Percentiles rank a stretch among this genome's conserved stretches.
These are phyloP conservation scores for Cossypha dichroa DNA, from an alignment of 2,797 vertebrate species.

Conservation along the genomic window DNA sequence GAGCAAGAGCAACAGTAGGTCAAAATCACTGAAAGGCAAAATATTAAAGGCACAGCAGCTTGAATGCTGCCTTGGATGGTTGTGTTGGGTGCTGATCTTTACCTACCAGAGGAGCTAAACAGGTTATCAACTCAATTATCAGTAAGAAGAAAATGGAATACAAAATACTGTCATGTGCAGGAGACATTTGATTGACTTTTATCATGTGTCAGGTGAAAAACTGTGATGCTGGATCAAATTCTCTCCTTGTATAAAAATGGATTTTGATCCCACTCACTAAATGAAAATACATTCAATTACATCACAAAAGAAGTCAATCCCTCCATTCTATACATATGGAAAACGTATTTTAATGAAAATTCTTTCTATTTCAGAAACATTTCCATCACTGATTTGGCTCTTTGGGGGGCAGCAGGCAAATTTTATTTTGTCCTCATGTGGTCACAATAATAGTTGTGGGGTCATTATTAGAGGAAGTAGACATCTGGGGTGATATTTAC, in stretches of 20 bases:
- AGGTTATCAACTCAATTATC: neutral
- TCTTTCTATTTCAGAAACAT: neutral
- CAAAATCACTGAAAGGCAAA: neutral
- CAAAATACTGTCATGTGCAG: neutral
- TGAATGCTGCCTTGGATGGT: neutral
- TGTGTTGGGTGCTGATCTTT: neutral
- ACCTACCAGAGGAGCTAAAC: neutral
- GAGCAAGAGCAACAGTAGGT: neutral
- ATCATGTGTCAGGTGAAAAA: neutral
- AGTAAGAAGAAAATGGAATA: neutral
- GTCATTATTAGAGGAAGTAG: neutral
- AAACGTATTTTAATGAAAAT: neutral
- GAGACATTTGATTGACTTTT: neutral
- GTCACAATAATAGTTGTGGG: neutral
- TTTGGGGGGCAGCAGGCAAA: neutral
- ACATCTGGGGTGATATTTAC: neutral
- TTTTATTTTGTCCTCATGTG: neutral
- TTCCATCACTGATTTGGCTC: neutral
- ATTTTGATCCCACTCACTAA: neutral
- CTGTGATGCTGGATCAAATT: neutral
- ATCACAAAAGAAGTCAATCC: neutral
- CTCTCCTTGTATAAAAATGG: neutral
- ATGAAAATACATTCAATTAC: neutral
- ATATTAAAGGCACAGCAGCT: neutral
- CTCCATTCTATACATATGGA: neutral